A percentile compares a stretch with the other conserved stretches of the same genome.
phyloP scores from a whole-genome alignment of 2,888 invertebrate species.

The Psylliodes chrysocephalus region DNA sequence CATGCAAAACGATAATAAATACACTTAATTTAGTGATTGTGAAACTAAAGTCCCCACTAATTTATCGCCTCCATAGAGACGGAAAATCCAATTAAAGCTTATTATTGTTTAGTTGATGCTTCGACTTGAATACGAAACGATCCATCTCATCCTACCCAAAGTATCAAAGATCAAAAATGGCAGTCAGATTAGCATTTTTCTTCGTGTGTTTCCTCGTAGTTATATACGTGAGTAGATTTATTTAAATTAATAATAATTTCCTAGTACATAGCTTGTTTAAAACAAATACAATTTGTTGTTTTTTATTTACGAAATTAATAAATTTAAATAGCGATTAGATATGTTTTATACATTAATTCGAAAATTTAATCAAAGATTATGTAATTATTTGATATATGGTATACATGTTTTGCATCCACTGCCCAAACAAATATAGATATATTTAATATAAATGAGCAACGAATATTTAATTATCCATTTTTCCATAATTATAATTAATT shows the following conservation, averaged over 20 bases:
- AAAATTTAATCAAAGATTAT: no score
- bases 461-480: no score
- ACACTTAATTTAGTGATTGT: background rate
- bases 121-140: constrained; percentile 16
- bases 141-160: background rate
- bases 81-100: constrained; percentile 13
- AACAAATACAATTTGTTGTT: no score
- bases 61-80: constrained; percentile 14
- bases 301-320: no score
- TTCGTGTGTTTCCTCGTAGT: constrained; percentile 42
- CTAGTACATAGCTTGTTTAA: no score
- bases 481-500: no score
- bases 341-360: no score
- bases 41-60: constrained; percentile 22
- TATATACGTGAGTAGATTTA: constrained; percentile 46
- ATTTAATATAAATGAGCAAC: no score
- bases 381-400: no score
- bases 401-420: no score
- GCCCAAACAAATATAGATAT: no score
- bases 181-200: constrained; percentile 45
- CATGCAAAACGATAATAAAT: background rate
- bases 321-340: no score
- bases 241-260: background rate
- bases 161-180: constrained; percentile 44
- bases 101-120: constrained; percentile 22